These are phyloP conservation scores for Cephus cinctus DNA, from an alignment of 1,140 invertebrate species.

Conservation along the genomic window DNA sequence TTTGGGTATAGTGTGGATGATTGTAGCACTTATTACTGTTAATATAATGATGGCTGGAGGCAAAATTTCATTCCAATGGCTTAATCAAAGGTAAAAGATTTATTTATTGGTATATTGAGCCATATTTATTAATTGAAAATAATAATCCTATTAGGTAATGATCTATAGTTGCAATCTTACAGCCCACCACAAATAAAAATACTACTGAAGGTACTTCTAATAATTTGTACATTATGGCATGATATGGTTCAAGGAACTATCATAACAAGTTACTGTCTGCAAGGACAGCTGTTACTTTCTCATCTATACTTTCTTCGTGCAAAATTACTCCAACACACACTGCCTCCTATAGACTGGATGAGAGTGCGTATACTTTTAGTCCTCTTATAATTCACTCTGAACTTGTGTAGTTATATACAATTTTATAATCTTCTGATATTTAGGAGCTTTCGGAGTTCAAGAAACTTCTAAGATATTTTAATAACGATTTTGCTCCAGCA, in stretches of 20 bases:
- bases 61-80: conserved; percentile 64
- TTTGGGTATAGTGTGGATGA: conserved; percentile 66
- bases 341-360: conserved; percentile 74
- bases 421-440: conserved; percentile 24
- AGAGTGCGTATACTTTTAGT: conserved; percentile 57
- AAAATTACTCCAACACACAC: conserved; percentile 69
- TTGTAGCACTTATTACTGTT: conserved; percentile 64
- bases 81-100: conserved; percentile 54
- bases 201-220: conserved; percentile 61
- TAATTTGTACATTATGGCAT: conserved; percentile 70
- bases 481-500: conserved; percentile 69
- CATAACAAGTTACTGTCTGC: conserved; percentile 76
- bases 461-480: conserved; percentile 72
- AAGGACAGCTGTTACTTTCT: conserved; percentile 72
- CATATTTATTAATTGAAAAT: background rate
- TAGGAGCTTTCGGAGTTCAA: conserved; percentile 74
- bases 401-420: too few species aligned
- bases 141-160: too few species aligned
- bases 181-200: conserved; percentile 56
- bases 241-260: conserved; percentile 77
- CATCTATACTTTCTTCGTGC: conserved; percentile 70
- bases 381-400: too few species aligned
- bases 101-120: conserved; percentile 17
- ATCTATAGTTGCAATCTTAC: too few species aligned
- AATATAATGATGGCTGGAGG: conserved; percentile 66